Evolutionary conservation across 2,888 invertebrate genomes (phyloP), one percentile per base, ranked within the genome.

Genomic region (Beris chalybata): DNA sequence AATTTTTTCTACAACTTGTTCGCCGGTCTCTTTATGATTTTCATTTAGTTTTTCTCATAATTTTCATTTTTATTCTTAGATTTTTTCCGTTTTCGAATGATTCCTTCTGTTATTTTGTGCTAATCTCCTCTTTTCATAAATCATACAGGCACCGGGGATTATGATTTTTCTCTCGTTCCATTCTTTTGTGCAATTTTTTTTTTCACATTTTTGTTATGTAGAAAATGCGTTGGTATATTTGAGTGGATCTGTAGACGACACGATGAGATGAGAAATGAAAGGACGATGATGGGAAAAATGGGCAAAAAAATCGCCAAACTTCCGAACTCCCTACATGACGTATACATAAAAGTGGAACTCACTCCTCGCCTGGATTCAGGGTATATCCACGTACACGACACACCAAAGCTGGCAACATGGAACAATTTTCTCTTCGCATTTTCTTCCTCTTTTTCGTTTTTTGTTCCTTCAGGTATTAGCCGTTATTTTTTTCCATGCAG

Each of bases 1-100:
- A 61, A 61, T 61, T 61, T 61, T 61, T 61, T 52, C 61, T 9
- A 54, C 54, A 4, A 54, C 31, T 54, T 54, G n/a, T 54, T 31
- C 54, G 4, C 30, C 31, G 31, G 9, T 31, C 31, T 12, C 31
- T 12, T 54, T 12, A 2, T 5, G 15, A 22, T 29, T 52, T 52
- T 11, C 52, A 22, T 13, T 52, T 52, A 1, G 22, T 52, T 29
- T 29, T 52, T 15, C 52, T 11, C 22, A 52, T 52, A 4, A 15
- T 13, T 52, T 52, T 15, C 22, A 15, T 52, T 52, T 52, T 15
- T 15, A 52, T 15, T 22, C 11, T 4, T 29, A 11, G 15, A 1
- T 58, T 58, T 11, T 56, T 56, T 30, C 44, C 45, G 44, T 58
- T 47, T 47, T 30, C 45, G 45, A 58, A 58, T 58, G 57, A 38